Base-by-base conservation (phyloP, 1,140 invertebrate genomes). In the Cherax destructor region DNA sequence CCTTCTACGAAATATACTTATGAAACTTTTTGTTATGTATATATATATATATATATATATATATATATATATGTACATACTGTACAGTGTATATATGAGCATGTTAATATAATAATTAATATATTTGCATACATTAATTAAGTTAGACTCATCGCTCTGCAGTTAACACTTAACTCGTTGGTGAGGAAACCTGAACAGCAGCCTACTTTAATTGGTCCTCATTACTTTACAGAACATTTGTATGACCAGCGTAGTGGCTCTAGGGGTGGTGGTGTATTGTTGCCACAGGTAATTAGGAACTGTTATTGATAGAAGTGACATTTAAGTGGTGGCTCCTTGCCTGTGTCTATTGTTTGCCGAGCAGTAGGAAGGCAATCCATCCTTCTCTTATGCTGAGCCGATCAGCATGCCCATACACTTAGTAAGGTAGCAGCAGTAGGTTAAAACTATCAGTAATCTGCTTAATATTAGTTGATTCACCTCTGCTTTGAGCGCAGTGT, bases 141-240 rank as follows among this genome's bases (percentile, higher is more conserved):
- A 74, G 21, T 6, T 24, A 74, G 69, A 74, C 21, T 74, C 24
- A n/a, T 74, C 24, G 69, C 5, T 6, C 69, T 74, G 24, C n/a
- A 74, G 24, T 5, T 74, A 81, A 81, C 21, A 52, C 49, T 56
- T n/a, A 56, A 59, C 50, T 81, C 24, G 21, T 56, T 59, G 79
- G 50, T 52, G 49, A n/a, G 50, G 50, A 16, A 56, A 56, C 9
- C 3, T 80, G 78, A 56, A n/a, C 21, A 81, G 47, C 56, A 81
- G 56, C 47, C 79, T 56, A 30, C 50, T 56, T 81, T 81, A 81
- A 81, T 47, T 80, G 50, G 56, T n/a, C 50, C 47, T 74, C 47
- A 47, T 72, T 85, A 49, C 47, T 50, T 85, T 85, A 50, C 83
- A 85, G 83, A 85, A 85, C 83, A 72, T 85, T 85, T 85, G 83